These are phyloP conservation scores for Ennomos quercinarius DNA, from an alignment of 2,888 invertebrate genomes.

Conservation along the genomic window DNA sequence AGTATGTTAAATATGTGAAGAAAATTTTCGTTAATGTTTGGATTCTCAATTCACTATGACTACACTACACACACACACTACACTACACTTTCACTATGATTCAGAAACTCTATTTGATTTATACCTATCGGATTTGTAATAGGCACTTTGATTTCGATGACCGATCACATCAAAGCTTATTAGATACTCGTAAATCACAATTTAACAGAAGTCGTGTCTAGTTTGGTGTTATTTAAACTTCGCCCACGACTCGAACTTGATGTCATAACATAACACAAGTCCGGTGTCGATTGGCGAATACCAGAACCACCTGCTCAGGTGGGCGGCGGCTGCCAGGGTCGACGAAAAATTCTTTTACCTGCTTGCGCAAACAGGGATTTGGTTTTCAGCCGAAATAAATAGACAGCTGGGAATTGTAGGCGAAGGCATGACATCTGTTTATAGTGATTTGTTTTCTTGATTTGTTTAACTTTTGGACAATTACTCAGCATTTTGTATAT, in stretches of 20 bases:
- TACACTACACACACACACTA: too few species aligned
- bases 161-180: conserved; percentile 24
- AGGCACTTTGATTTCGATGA: conserved; percentile 19
- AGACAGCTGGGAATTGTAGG: conserved; percentile 34
- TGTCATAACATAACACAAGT: conserved; percentile 53
- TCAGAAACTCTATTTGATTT: conserved; percentile 17
- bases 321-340: conserved; percentile 69
- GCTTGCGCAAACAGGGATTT: conserved; percentile 52
- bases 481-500: conserved; percentile 1
- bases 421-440: conserved; percentile 34
- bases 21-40: conserved; percentile 33
- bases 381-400: conserved; percentile 43
- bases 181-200: conserved; percentile 32
- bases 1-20: conserved; percentile 34
- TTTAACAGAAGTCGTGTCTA: conserved; percentile 37
- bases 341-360: conserved; percentile 55
- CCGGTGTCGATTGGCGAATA: conserved; percentile 59
- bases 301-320: conserved; percentile 72
- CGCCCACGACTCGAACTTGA: conserved; percentile 58
- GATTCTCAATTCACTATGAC: conserved; percentile 35
- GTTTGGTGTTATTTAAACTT: conserved; percentile 50
- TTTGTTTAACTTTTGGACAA: conserved; percentile 16
- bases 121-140: conserved; percentile 23
- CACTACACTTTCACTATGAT: too few species aligned
- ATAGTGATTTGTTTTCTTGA: conserved; percentile 10